Evolutionary conservation across 1,140 invertebrate species (phyloP).

Genomic region (Asobara japonica): DNA sequence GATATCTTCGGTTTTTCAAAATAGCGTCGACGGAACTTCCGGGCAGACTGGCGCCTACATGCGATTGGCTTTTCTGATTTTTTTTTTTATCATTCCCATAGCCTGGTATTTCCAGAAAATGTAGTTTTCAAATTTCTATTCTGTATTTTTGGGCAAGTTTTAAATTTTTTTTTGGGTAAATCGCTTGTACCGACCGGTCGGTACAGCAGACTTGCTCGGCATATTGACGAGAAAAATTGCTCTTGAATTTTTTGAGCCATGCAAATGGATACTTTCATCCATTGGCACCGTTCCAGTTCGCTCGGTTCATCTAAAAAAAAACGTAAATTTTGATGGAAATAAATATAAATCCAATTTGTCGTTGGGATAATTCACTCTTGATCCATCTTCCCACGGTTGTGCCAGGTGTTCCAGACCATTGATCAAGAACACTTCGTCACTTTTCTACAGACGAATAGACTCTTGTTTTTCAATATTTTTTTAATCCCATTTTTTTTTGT

Average conservation of each 20-base stretch:
- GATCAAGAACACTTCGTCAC: conserved; percentile 40
- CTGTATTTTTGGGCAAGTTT: no score
- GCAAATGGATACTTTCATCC: not conserved
- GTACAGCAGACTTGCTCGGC: no score
- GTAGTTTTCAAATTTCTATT: no score
- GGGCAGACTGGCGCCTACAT: conserved; percentile 27
- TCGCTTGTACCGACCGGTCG: no score
- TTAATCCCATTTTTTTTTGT: not conserved
- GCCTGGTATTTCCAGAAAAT: no score
- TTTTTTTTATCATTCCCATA: not conserved
- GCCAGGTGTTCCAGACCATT: conserved; percentile 46
- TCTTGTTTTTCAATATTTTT: conserved; percentile 17
- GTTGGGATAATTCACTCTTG: not conserved
- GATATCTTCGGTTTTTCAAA: not conserved
- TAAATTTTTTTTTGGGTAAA: no score
- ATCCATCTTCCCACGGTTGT: conserved; percentile 37
- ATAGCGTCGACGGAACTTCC: conserved; percentile 23
- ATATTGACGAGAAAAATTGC: no score
- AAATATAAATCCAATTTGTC: not conserved
- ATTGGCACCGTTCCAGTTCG: not conserved
- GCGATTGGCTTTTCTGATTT: not conserved
- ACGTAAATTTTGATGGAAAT: not conserved
- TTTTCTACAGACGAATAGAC: no score
- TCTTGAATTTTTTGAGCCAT: no score
- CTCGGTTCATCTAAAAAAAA: not conserved